Evolutionary conservation across 2,113 vertebrate species (phyloP).

Genomic region (Paracanthobrama guichenoti): DNA sequence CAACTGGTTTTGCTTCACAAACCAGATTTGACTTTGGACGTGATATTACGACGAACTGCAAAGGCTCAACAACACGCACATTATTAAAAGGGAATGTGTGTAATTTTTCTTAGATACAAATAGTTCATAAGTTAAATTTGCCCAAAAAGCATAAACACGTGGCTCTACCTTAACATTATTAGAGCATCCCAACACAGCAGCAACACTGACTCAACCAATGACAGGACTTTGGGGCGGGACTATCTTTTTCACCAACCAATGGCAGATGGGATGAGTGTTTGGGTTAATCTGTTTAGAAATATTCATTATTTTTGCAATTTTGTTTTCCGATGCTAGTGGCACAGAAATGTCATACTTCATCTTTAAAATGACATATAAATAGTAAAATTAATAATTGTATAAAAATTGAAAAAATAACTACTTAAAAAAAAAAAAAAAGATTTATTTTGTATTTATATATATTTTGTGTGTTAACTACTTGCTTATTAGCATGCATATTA

Average conservation of each 20-base stretch:
- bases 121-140: background rate
- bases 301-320: background rate
- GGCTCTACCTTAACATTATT: background rate
- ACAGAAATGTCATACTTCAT: too few relatives aligned
- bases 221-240: background rate
- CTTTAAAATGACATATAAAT: background rate
- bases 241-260: conserved; percentile 13
- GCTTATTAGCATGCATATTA: too few relatives aligned
- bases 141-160: background rate
- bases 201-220: background rate
- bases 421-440: background rate
- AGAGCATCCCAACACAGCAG: background rate
- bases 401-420: background rate
- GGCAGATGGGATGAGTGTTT: background rate
- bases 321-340: too few relatives aligned
- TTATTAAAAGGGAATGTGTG: background rate
- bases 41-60: background rate
- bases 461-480: too few relatives aligned
- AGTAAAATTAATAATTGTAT: background rate
- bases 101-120: background rate
- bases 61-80: background rate
- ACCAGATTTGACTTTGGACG: background rate
- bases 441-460: too few relatives aligned
- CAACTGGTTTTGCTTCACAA: background rate
- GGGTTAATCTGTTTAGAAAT: background rate